Evolutionary conservation across 2,797 vertebrate genomes (phyloP), one percentile per base, ranked within the genome.

Genomic region (Chiroxiphia lanceolata): DNA sequence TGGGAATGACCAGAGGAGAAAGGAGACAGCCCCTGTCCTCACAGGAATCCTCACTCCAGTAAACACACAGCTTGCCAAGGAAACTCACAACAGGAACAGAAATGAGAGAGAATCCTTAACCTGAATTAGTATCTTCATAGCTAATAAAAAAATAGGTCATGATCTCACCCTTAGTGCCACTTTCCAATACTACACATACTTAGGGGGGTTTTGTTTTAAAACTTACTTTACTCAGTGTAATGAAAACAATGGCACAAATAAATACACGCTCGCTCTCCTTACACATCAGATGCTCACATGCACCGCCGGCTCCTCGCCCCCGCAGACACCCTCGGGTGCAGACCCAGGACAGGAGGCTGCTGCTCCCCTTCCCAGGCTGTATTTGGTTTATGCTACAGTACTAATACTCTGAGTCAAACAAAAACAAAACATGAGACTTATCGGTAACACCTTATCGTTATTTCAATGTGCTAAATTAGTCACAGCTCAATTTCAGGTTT

Each of bases 361-460:
- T 94, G 92, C 96, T 78, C 93, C 96, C 93, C 85, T 88, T 75
- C 95, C 96, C 59, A 27, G 97, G 97, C 97, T 96, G 48, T 97
- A 98, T 98, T 98, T 98, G 98, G 98, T 98, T 98, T 98, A 97
- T 97, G 98, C 98, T 98, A 98, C 98, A 98, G 98, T 98, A 98
- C 98, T 97, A 98, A 98, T 97, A 98, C 97, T 98, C 97, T 86
- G 96, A 97, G 97, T 97, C 96, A 89, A 97, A 98, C 92, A 63
- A 44, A 64, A 25, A 33, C 59, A 63, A 70, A 87, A 85, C 74
- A 27, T 78, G 85, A 94, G 93, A 94, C 85, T 88, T 69, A 95
- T 93, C 95, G 95, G 71, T 93, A 96, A 98, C 96, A 97, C 93
- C 93, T 87, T 40, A 95, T 91, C 85, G 67, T 96, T 96, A 97